phyloP scores from a whole-genome alignment of 1,140 invertebrate species.

The Physella acuta region DNA sequence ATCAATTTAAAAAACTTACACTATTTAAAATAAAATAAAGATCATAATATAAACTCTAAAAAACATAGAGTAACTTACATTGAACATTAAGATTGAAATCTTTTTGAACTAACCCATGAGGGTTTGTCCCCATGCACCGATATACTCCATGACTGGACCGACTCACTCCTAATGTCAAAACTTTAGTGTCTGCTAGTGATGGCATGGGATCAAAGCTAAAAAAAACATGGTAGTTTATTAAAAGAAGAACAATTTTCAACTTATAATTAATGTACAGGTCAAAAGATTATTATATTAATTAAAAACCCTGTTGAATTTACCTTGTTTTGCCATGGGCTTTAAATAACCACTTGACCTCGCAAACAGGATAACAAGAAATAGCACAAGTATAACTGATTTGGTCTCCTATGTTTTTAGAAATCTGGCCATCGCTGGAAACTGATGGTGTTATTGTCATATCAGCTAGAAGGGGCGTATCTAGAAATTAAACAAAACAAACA shows the following conservation, averaged over 20 bases:
- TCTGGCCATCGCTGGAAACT: not conserved
- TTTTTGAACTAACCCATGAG: not conserved
- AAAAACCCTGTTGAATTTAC: too few relatives aligned
- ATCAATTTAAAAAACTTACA: too few relatives aligned
- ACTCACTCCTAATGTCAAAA: not conserved
- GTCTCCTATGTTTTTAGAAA: not conserved
- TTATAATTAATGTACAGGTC: too few relatives aligned
- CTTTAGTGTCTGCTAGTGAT: too few relatives aligned
- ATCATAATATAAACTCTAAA: too few relatives aligned
- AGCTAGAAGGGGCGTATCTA: not conserved
- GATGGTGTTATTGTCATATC: not conserved
- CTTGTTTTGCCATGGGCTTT: not conserved
- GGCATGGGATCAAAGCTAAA: too few relatives aligned
- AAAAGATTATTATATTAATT: too few relatives aligned
- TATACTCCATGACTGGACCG: not conserved
- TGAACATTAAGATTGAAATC: not conserved
- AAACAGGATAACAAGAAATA: not conserved
- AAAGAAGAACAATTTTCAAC: too few relatives aligned
- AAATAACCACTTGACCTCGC: not conserved
- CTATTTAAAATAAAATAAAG: too few relatives aligned
- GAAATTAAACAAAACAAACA: too few relatives aligned
- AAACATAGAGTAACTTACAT: not conserved
- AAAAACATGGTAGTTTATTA: too few relatives aligned
- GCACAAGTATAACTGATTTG: not conserved
- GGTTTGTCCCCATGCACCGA: not conserved